phyloP scores from a whole-genome alignment of 2,113 vertebrate species.

The Zapus hudsonius region DNA sequence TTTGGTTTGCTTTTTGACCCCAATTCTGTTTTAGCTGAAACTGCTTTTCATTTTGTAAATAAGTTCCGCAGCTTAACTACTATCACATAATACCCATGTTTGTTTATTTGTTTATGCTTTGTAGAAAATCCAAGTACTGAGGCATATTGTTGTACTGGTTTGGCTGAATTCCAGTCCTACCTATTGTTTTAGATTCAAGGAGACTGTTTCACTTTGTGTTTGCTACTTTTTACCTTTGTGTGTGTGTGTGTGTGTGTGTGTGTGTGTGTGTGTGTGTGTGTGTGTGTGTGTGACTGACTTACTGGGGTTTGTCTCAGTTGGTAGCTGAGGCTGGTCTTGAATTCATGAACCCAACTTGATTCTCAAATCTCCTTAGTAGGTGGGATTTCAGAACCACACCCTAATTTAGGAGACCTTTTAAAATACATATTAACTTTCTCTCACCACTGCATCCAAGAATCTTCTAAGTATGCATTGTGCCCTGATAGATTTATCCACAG shows the following conservation, averaged over 20 bases:
- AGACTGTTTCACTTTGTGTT: neutral
- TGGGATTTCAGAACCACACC: neutral
- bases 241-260: neutral
- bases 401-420: neutral
- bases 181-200: neutral
- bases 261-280: neutral
- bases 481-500: neutral
- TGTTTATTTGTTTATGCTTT: neutral
- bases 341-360: neutral
- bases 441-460: neutral
- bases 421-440: neutral
- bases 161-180: neutral
- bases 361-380: neutral
- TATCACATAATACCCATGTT: neutral
- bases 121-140: constrained; percentile 16
- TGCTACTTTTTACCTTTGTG: neutral
- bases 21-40: constrained; percentile 12
- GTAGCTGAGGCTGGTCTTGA: neutral
- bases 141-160: neutral
- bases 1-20: constrained; percentile 26
- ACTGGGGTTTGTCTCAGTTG: no score
- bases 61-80: neutral
- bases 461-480: constrained; percentile 3
- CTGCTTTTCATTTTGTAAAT: constrained; percentile 3
- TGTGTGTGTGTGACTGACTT: neutral